Evolutionary conservation across 2,113 vertebrate species (phyloP), one percentile per base, ranked within the genome.

Genomic region (Argyrosomus japonicus): DNA sequence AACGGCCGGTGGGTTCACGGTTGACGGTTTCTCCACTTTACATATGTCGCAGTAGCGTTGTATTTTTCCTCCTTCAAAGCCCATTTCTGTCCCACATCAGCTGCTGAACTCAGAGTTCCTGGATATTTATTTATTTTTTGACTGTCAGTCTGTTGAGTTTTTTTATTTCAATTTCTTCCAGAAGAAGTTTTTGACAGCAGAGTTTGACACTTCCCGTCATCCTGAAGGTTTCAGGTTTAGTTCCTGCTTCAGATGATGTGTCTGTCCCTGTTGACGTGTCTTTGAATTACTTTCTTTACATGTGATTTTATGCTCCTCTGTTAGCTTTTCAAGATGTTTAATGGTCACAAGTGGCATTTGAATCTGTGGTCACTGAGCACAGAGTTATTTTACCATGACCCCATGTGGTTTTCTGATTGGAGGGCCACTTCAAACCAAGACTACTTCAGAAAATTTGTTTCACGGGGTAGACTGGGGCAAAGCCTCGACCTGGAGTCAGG

Each of bases 381-480:
- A 53, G 18, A 51, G 19, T 62, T 61, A 32, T 63, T 54, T 56
- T 9, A 63, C 25, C 57, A 36, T 11, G 7, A 6, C 15, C 43
- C 5, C 3, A 15, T 0, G 36, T 53, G 23, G n/a, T 9, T 65
- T 5, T 82, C 27, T 50, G 64, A 68, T 29, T 88, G 50, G 36
- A 81, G 58, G 48, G 27, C 54, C 32, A 9, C 73, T 84, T 53
- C 48, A 83, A 68, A 50, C 43, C 57, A 29, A 67, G 68, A 73
- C 23, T 40, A 36, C 29, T 27, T 48, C 11, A 19, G 27, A 36
- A 45, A 6, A 58, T 29, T 0, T 2, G 0, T 11, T 47, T 43
- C 18, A 74, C 36, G 7, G 15, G 32, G 45, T 21, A 23, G n/a
- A 64, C 51, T 3, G 9, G 5, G 43, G 12, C 4, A 11, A 21